Percentiles rank a stretch among this genome's conserved stretches.
phyloP scores from a whole-genome alignment of 2,888 invertebrate species.

The Trachelus troglodyta region DNA sequence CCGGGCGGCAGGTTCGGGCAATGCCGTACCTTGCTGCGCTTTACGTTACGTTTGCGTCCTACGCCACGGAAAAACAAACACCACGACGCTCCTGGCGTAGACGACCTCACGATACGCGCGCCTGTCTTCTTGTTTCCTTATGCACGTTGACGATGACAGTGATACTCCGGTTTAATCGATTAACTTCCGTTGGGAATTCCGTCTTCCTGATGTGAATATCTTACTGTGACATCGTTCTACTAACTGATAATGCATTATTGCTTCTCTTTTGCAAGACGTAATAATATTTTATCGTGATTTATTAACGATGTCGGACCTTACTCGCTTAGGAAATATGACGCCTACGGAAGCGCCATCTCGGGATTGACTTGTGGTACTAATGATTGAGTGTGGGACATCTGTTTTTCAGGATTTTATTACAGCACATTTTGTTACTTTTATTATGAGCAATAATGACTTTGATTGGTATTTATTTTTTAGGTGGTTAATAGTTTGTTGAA shows the following conservation, averaged over 20 bases:
- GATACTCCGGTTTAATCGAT: neutral
- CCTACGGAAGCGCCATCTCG: neutral
- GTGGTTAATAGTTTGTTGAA: neutral
- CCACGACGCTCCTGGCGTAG: constrained; percentile 2
- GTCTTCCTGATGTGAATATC: neutral
- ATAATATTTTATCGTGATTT: constrained; percentile 44
- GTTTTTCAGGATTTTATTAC: neutral
- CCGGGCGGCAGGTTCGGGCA: constrained; percentile 29
- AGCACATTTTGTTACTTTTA: neutral
- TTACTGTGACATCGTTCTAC: neutral
- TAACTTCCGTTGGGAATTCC: neutral
- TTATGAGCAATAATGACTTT: neutral
- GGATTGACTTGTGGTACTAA: neutral
- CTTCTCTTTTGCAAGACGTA: constrained; percentile 22
- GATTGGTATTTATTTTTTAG: neutral
- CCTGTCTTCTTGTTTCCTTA: neutral
- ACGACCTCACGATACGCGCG: neutral
- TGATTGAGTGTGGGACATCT: neutral
- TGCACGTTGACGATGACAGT: neutral
- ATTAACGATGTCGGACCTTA: constrained; percentile 51
- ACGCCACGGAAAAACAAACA: constrained; percentile 3
- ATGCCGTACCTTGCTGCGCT: neutral
- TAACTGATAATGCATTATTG: constrained; percentile 14
- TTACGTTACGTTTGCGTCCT: constrained; percentile 1
- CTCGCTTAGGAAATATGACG: constrained; percentile 25